Conservation (phyloP, 30 jellyfish, hydroid and myxozoan genomes). For the Aurelia aurita complex sp. Pacific region DNA sequence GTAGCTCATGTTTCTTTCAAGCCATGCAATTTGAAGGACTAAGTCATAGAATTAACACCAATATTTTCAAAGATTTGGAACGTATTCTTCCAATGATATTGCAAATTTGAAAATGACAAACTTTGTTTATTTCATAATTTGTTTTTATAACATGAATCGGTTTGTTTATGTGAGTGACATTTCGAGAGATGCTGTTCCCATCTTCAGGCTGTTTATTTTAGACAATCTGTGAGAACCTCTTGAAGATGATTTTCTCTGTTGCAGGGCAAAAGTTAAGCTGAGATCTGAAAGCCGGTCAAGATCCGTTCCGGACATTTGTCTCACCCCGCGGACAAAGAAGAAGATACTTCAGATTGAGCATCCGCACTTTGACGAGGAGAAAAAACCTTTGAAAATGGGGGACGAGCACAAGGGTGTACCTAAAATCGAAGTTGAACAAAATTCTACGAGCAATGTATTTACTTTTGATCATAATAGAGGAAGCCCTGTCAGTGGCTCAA, state of each 20-base stretch:
- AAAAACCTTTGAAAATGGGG: constrained; percentile 1
- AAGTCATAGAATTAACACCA: too few relatives aligned
- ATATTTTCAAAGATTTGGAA: too few relatives aligned
- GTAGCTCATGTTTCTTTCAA: too few relatives aligned
- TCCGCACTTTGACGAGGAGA: constrained; percentile 46
- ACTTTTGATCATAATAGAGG: not conserved
- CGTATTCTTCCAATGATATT: too few relatives aligned
- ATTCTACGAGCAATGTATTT: not conserved
- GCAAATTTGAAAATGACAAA: too few relatives aligned
- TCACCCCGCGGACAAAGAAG: constrained; percentile 43
- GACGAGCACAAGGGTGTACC: not conserved
- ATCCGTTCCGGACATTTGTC: constrained; percentile 56
- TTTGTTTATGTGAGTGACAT: too few relatives aligned
- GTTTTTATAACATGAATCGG: too few relatives aligned
- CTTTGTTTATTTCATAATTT: too few relatives aligned
- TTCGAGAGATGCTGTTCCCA: too few relatives aligned
- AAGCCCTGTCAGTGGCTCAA: not conserved
- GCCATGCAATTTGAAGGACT: not conserved
- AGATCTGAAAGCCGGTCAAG: constrained; percentile 40
- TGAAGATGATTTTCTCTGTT: too few relatives aligned
- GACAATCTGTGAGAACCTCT: too few relatives aligned
- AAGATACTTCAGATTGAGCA: constrained; percentile 59
- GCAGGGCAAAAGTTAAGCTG: constrained; percentile 19
- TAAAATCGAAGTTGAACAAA: not conserved
- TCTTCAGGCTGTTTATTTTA: too few relatives aligned